phyloP scores from a whole-genome alignment of 2,113 vertebrate species.

The Tylochromis polylepis region DNA sequence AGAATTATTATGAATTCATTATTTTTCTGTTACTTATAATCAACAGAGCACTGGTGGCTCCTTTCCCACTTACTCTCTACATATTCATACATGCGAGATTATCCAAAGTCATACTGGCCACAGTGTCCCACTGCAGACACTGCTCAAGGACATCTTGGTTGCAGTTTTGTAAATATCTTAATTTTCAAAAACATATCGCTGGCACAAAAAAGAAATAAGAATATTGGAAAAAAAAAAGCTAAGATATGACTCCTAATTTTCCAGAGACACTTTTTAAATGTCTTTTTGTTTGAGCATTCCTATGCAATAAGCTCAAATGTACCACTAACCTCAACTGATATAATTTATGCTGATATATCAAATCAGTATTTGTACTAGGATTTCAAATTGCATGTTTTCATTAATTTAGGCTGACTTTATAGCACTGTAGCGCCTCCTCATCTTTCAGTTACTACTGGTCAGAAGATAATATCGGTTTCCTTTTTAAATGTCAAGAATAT shows the following conservation, averaged over 20 bases:
- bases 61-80: background rate
- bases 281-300: background rate
- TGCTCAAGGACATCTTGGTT: background rate
- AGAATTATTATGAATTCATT: background rate
- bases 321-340: background rate
- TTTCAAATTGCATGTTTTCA: background rate
- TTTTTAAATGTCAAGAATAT: background rate
- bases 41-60: background rate
- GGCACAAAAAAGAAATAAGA: background rate
- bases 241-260: background rate
- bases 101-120: background rate
- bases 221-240: background rate
- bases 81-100: background rate
- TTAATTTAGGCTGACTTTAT: background rate
- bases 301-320: background rate
- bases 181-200: background rate
- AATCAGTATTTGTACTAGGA: background rate
- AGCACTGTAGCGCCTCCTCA: background rate
- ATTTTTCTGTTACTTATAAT: background rate
- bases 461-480: rapidly evolving
- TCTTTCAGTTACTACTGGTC: background rate
- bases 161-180: background rate
- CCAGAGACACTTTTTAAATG: background rate
- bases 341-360: background rate
- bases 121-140: rapidly evolving